Evolutionary conservation across 64 coral and sea anemone genomes (phyloP).

Genomic region (Pocillopora verrucosa): DNA sequence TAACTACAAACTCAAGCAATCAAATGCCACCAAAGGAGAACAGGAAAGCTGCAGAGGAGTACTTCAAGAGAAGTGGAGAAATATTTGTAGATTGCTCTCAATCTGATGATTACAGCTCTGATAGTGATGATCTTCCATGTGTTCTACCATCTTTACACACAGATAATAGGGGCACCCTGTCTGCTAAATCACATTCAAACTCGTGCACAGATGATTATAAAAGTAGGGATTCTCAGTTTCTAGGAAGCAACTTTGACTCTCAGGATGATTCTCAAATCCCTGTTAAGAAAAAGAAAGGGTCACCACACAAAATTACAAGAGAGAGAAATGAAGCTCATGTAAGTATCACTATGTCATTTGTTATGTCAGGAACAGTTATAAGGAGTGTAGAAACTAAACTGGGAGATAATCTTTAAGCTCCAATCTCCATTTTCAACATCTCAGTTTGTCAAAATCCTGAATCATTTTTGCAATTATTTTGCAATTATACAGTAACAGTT

Average conservation of each 20-base stretch:
- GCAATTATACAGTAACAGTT: neutral
- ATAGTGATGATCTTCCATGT: conserved; percentile 29
- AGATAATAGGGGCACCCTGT: neutral
- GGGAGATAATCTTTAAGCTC: too few species aligned
- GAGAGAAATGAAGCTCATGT: conserved; percentile 37
- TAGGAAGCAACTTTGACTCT: conserved; percentile 1
- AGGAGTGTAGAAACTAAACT: too few species aligned
- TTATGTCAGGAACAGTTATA: too few species aligned
- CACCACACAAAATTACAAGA: conserved; percentile 22
- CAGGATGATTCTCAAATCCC: neutral
- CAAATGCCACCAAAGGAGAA: neutral
- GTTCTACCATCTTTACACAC: neutral
- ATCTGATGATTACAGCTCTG: conserved; percentile 7
- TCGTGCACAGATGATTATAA: neutral
- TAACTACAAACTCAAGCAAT: neutral
- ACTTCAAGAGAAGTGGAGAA: neutral
- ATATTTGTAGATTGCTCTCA: neutral
- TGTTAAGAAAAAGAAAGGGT: conserved; percentile 38
- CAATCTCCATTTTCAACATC: too few species aligned
- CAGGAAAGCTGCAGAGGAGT: neutral
- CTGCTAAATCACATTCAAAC: neutral
- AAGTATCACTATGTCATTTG: neutral
- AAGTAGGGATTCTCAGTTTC: neutral
- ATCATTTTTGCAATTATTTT: too few species aligned
- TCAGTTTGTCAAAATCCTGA: too few species aligned